Percentiles rank a stretch among this genome's conserved stretches.
Evolutionary conservation across 2,113 vertebrate species (phyloP).

Genomic region (Rhinolophus ferrumequinum): DNA sequence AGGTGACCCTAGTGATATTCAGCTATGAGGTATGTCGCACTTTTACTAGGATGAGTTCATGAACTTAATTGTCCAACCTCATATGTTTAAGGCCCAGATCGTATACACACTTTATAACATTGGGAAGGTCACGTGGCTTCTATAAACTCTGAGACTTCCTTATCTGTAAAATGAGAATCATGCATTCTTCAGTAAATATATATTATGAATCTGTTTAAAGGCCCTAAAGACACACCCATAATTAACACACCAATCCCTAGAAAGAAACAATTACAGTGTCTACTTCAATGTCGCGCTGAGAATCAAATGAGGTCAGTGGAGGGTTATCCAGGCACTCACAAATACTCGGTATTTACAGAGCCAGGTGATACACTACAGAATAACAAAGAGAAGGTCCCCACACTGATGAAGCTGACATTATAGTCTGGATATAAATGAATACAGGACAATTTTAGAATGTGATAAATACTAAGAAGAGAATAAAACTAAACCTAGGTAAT

Average conservation of each 20-base stretch:
- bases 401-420: not conserved
- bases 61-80: too few species aligned
- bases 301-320: not conserved
- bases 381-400: not conserved
- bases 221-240: not conserved
- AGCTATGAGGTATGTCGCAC: too few species aligned
- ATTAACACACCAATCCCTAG: not conserved
- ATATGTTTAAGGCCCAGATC: not conserved
- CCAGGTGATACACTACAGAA: not conserved
- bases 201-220: not conserved
- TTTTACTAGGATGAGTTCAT: too few species aligned
- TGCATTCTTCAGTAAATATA: not conserved
- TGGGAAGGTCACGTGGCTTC: not conserved
- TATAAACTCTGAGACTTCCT: not conserved
- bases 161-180: constrained; percentile 14
- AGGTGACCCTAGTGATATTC: too few species aligned
- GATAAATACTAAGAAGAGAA: not conserved
- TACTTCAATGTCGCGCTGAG: not conserved
- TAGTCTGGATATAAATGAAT: not conserved
- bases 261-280: not conserved
- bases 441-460: not conserved
- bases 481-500: not conserved
- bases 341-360: not conserved
- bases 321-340: not conserved
- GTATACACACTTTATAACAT: not conserved